phyloP scores from a whole-genome alignment of 2,113 vertebrate genomes.

The Egretta garzetta region DNA sequence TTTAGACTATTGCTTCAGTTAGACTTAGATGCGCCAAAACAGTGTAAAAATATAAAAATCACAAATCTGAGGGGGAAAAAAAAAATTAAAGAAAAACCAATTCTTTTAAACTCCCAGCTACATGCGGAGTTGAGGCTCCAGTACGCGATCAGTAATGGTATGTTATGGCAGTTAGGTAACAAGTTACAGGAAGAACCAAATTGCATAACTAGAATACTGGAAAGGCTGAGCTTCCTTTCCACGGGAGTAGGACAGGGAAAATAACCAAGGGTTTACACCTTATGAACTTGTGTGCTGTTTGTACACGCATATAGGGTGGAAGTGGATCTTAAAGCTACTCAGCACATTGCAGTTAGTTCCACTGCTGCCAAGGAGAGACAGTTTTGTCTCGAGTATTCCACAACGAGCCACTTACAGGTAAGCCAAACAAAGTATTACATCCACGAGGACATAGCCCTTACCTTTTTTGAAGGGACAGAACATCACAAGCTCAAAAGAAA shows the following conservation, averaged over 20 bases:
- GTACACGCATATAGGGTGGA: neutral
- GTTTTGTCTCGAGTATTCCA: neutral
- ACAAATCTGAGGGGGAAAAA: neutral
- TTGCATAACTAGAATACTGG: neutral
- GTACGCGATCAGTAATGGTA: neutral
- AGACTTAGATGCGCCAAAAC: conserved; percentile 13
- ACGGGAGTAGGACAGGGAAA: neutral
- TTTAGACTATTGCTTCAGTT: conserved; percentile 58
- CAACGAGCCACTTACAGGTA: neutral
- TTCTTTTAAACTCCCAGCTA: neutral
- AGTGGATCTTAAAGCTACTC: neutral
- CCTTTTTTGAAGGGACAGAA: neutral
- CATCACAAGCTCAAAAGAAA: conserved; percentile 47
- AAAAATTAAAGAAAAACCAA: neutral
- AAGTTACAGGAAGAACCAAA: conserved; percentile 22
- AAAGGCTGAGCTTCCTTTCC: neutral
- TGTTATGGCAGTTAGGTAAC: neutral
- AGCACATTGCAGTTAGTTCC: neutral
- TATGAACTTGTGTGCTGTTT: neutral
- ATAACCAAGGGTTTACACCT: neutral
- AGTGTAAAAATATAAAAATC: conserved; percentile 40
- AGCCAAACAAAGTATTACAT: neutral
- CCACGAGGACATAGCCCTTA: conserved; percentile 38
- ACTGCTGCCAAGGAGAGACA: neutral
- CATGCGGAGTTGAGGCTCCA: neutral